Conservation (phyloP, 1,140 invertebrate genomes). For the Mamestra configurata region DNA sequence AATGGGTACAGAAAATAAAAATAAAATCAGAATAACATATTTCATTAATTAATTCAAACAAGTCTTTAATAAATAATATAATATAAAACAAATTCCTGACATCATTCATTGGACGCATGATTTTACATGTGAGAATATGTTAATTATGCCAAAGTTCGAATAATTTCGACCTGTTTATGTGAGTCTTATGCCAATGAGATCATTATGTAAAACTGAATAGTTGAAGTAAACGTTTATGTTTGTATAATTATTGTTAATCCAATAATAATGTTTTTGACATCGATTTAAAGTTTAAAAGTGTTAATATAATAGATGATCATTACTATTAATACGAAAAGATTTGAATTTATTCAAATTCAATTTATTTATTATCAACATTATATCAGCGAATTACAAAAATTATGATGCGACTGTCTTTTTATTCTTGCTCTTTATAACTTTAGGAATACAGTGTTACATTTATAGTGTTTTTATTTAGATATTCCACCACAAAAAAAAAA, state of each 20-base stretch:
- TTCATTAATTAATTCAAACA: not conserved
- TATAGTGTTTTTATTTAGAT: too few species aligned
- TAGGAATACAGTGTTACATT: too few species aligned
- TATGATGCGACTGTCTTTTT: too few species aligned
- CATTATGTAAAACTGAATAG: conserved; percentile 7
- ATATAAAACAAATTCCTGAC: not conserved
- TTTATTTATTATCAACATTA: too few species aligned
- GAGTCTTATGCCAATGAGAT: conserved; percentile 6
- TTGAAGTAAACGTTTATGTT: not conserved
- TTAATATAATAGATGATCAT: not conserved
- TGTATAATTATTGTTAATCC: not conserved
- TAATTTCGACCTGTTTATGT: conserved; percentile 26
- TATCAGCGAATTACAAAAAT: too few species aligned
- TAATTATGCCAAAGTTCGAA: conserved; percentile 33
- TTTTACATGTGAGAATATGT: not conserved
- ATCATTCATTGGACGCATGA: not conserved
- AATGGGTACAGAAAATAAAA: not conserved
- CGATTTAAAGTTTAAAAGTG: not conserved
- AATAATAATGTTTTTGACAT: not conserved
- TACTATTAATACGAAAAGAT: not conserved
- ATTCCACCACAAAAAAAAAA: too few species aligned
- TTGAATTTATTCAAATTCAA: too few species aligned
- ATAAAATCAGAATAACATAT: not conserved
- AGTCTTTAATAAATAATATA: not conserved
- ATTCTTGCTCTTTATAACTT: too few species aligned